Conservation (phyloP, 2,113 vertebrate genomes). For the Zosterops pallidus region DNA sequence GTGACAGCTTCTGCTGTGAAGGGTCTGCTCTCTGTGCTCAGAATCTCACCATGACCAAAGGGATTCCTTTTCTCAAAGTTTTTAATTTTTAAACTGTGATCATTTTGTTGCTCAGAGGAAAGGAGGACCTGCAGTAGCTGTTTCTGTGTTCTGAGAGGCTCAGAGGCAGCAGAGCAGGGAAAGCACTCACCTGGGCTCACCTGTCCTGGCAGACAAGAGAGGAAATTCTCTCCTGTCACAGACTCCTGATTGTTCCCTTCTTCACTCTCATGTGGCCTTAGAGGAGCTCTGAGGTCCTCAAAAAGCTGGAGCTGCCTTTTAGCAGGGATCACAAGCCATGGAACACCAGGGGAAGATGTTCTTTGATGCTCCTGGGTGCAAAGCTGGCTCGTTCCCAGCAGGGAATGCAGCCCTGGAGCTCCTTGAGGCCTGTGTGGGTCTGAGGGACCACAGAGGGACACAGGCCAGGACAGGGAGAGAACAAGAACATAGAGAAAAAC, state of each 20-base stretch:
- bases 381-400: neutral
- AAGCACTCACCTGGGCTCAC: neutral
- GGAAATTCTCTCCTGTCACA: neutral
- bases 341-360: neutral
- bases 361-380: neutral
- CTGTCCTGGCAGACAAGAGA: neutral
- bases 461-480: neutral
- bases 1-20: neutral
- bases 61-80: neutral
- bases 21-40: neutral
- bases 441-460: neutral
- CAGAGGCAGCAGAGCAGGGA: neutral
- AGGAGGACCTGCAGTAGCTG: neutral
- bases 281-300: neutral
- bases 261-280: fast-evolving
- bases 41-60: fast-evolving
- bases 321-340: neutral
- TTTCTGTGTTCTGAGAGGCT: neutral
- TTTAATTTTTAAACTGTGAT: neutral
- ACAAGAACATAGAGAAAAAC: neutral
- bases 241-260: neutral
- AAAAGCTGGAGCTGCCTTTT: neutral
- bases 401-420: neutral
- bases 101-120: neutral
- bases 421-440: fast-evolving